A percentile compares a stretch with the other conserved stretches of the same genome.
Evolutionary conservation across 2,113 vertebrate species (phyloP).

Genomic region (Sterrhoptilus dennistouni): DNA sequence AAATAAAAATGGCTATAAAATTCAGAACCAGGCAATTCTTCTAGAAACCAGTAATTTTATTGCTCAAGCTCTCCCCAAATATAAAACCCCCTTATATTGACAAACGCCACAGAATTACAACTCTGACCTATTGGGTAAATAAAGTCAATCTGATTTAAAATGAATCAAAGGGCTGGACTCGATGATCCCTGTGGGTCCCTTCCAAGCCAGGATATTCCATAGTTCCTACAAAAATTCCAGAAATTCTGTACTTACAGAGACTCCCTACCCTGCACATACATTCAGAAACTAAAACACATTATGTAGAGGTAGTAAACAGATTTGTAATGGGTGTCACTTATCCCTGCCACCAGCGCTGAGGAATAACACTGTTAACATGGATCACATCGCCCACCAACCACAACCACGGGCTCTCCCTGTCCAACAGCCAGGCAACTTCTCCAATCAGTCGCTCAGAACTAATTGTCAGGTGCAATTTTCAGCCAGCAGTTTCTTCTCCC

Average conservation of each 20-base stretch:
- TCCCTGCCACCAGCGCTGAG: not conserved
- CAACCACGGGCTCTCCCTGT: not conserved
- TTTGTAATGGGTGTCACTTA: not conserved
- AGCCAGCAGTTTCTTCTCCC: not conserved
- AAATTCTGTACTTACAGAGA: not conserved
- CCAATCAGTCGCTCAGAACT: constrained; percentile 31
- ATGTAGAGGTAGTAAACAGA: constrained; percentile 20
- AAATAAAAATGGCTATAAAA: not conserved
- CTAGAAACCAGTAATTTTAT: not conserved
- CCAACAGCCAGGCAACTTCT: constrained; percentile 20
- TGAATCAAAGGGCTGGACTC: not conserved
- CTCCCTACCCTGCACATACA: not conserved
- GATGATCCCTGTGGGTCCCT: not conserved
- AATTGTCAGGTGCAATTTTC: constrained; percentile 47
- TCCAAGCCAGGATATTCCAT: not conserved
- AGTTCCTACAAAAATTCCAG: not conserved
- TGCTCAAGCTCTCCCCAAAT: not conserved
- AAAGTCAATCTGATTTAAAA: not conserved
- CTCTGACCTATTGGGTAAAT: not conserved
- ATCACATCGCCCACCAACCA: constrained; percentile 29
- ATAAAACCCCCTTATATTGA: not conserved
- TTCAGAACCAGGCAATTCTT: not conserved
- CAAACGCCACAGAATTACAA: not conserved
- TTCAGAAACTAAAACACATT: not conserved
- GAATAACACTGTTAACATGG: not conserved